Base-by-base conservation (phyloP, 2,888 invertebrate species). In the Synanthedon vespiformis region DNA sequence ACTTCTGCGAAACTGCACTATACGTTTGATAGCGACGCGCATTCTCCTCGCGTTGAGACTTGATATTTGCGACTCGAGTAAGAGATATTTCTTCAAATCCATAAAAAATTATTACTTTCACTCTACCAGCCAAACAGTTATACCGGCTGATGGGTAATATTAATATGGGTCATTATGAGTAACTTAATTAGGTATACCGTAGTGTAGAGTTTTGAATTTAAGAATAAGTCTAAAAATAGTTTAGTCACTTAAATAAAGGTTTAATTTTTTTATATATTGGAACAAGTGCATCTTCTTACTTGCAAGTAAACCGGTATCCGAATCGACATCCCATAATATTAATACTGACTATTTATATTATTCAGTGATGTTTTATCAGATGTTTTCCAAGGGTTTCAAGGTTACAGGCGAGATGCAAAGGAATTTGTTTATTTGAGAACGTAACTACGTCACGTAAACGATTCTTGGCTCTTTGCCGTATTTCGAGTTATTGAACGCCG, bases 1-100 rank as follows among this genome's bases (percentile, higher is more conserved):
- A 14, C 70, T 79, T 78, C 75, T 77, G 73, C 73, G 74, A 77
- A 77, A 63, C 65, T 72, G 76, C 54, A 77, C 77, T 77, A 22
- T 22, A 10, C 34, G 34, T 34, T 34, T 34, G 10, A 34, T 34
- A 34, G 34, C 10, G 34, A 34, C 10, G 34, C 34, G 34, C 34
- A 34, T 6, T 34, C 34, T 6, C 10, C 48, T 48, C 11, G 48
- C 48, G 22, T 48, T 16, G 48, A 16, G 14, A 13, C 14, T 58
- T 44, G 14, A n/a, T 11, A n/a, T 13, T 44, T n/a, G 12, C 34
- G 34, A 34, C 34, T 34, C 34, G 34, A 34, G 10, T 34, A 34
- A 41, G 12, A 13, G 14, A n/a, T 44, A n/a, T 44, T 44, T n/a
- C 44, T 44, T 2, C 14, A 44, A 44, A 44, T 13, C 14, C 13